Conservation (phyloP, 53 echinoderm and acorn worm species). For the Henricia sp. region DNA sequence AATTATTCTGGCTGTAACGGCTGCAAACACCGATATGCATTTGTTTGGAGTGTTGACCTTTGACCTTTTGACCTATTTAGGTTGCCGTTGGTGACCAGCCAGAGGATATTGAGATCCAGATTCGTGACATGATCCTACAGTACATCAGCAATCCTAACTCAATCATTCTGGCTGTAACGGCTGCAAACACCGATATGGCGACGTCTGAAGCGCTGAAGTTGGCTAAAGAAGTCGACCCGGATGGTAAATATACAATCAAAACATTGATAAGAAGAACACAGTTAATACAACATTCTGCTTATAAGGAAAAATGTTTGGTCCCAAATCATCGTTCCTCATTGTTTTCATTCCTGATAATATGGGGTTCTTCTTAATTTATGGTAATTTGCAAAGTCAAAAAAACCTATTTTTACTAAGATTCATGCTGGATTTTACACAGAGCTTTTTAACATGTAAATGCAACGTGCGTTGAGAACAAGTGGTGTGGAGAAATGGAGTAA, state of each 20-base stretch:
- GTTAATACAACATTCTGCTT: too few species aligned
- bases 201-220: slow-evolving; percentile 96
- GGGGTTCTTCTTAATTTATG: too few species aligned
- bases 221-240: slow-evolving; percentile 95
- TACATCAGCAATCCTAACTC: slow-evolving; percentile 97
- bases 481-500: too few species aligned
- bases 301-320: too few species aligned
- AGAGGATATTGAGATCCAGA: slow-evolving; percentile 92
- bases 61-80: slow-evolving; percentile 34
- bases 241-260: slow-evolving; percentile 62
- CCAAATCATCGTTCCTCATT: too few species aligned
- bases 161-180: slow-evolving; percentile 94
- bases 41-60: not conserved
- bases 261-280: not conserved
- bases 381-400: too few species aligned
- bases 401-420: too few species aligned
- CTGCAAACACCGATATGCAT: too few species aligned
- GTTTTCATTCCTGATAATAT: too few species aligned
- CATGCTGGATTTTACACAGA: too few species aligned
- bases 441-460: too few species aligned
- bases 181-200: slow-evolving; percentile 99
- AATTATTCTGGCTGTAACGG: slow-evolving; percentile 94
- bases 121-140: slow-evolving; percentile 85
- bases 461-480: too few species aligned
- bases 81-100: slow-evolving; percentile 98